phyloP scores from a whole-genome alignment of 1,140 invertebrate genomes.

The Proctacanthus coquilletti region DNA sequence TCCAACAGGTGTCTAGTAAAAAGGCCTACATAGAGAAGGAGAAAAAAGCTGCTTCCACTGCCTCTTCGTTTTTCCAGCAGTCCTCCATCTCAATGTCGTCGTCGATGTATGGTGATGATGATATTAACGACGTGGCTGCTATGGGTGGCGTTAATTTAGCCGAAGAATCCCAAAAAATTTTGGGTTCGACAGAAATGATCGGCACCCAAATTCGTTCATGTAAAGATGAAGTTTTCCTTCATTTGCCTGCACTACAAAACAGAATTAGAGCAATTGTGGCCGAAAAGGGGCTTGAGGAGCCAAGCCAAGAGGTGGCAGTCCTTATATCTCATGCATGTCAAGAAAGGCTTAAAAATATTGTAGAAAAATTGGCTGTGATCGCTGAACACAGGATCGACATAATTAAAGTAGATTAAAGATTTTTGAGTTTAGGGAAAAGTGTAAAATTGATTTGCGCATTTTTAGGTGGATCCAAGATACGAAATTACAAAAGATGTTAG shows the following conservation, averaged over 20 bases:
- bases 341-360: slow-evolving; percentile 77
- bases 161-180: slow-evolving; percentile 88
- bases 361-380: slow-evolving; percentile 86
- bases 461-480: slow-evolving; percentile 67
- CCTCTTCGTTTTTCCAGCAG: slow-evolving; percentile 26
- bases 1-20: slow-evolving; percentile 17
- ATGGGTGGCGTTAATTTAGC: slow-evolving; percentile 98
- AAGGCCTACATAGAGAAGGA: slow-evolving; percentile 21
- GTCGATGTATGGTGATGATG: slow-evolving; percentile 64
- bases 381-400: slow-evolving; percentile 89
- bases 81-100: slow-evolving; percentile 25
- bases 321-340: slow-evolving; percentile 91
- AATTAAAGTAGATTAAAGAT: slow-evolving; percentile 69
- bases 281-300: slow-evolving; percentile 74
- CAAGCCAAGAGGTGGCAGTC: slow-evolving; percentile 71
- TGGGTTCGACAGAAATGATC: slow-evolving; percentile 88
- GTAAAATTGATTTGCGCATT: neutral
- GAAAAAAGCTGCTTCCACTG: slow-evolving; percentile 14
- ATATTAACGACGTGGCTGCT: slow-evolving; percentile 96
- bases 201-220: slow-evolving; percentile 91
- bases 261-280: slow-evolving; percentile 57
- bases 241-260: slow-evolving; percentile 56
- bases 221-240: slow-evolving; percentile 86
- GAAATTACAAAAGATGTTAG: slow-evolving; percentile 85
- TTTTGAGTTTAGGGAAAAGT: too few species aligned